Percentiles rank a stretch among this genome's conserved stretches.
Conservation (phyloP, 2,888 invertebrate genomes). For the Ennomos quercinarius region DNA sequence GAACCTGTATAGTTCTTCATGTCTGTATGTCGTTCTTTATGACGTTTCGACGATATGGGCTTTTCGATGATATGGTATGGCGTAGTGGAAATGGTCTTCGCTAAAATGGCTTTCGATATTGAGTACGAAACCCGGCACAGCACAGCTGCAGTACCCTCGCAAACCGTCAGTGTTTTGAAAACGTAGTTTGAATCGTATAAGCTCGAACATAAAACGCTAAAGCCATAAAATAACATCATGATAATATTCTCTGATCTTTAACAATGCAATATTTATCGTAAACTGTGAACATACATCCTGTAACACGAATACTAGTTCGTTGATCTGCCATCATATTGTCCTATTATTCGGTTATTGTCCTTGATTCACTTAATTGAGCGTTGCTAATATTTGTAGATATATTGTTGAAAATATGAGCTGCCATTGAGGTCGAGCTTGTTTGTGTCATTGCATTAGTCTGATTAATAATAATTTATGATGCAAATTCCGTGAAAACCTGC, state of each 20-base stretch:
- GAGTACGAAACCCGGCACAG: too few species aligned
- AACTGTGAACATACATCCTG: constrained; percentile 2
- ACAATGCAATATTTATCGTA: neutral
- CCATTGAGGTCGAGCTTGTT: constrained; percentile 20
- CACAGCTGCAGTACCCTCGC: too few species aligned
- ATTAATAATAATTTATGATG: constrained; percentile 24
- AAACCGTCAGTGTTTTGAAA: too few species aligned
- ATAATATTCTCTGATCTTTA: neutral
- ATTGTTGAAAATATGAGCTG: constrained; percentile 21
- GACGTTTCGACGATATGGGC: too few species aligned
- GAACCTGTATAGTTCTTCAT: too few species aligned
- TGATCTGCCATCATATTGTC: constrained; percentile 16
- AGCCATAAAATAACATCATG: too few species aligned
- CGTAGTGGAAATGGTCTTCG: too few species aligned
- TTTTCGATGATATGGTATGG: too few species aligned
- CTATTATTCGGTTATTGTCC: constrained; percentile 32
- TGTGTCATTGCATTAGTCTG: constrained; percentile 23
- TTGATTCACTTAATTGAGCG: constrained; percentile 30
- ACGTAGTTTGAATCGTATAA: too few species aligned
- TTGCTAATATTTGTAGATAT: constrained; percentile 15
- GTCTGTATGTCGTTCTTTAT: too few species aligned
- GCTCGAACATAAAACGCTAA: too few species aligned
- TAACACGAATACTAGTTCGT: neutral
- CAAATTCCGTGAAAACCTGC: constrained; percentile 4
- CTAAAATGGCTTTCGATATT: too few species aligned